These are phyloP conservation scores for Mastigias papua DNA, from an alignment of 30 jellyfish, hydroid and myxozoan genomes.

Conservation along the genomic window DNA sequence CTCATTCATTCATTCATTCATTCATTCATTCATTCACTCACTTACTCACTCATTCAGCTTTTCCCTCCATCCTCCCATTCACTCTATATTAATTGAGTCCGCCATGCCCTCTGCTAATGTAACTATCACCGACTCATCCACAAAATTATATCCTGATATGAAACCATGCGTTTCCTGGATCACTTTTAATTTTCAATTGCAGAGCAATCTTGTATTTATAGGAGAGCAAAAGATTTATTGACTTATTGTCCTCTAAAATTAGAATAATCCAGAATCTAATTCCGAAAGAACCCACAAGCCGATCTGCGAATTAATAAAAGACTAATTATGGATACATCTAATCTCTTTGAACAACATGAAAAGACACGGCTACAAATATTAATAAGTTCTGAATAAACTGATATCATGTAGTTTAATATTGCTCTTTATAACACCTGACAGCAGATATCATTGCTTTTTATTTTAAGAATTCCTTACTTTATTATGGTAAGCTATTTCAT, in stretches of 20 bases:
- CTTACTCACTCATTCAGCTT: constrained; percentile 2
- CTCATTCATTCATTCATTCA: not conserved
- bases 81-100: not conserved
- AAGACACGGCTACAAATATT: not conserved
- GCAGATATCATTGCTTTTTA: not conserved
- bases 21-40: not conserved
- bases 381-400: not conserved
- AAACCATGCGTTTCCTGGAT: constrained; percentile 1
- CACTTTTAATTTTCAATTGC: not conserved
- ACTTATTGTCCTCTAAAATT: constrained; percentile 12
- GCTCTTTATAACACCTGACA: not conserved
- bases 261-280: constrained; percentile 7
- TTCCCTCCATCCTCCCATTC: not conserved
- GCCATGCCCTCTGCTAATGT: not conserved
- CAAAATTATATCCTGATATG: not conserved
- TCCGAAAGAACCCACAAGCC: constrained; percentile 29
- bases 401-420: not conserved
- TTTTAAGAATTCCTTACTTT: not conserved
- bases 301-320: not conserved
- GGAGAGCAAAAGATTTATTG: constrained; percentile 11
- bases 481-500: not conserved
- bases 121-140: not conserved
- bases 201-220: not conserved
- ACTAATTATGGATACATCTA: constrained; percentile 2
- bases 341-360: not conserved